phyloP scores from a whole-genome alignment of 2,888 invertebrate genomes.

The Tribolium freemani region DNA sequence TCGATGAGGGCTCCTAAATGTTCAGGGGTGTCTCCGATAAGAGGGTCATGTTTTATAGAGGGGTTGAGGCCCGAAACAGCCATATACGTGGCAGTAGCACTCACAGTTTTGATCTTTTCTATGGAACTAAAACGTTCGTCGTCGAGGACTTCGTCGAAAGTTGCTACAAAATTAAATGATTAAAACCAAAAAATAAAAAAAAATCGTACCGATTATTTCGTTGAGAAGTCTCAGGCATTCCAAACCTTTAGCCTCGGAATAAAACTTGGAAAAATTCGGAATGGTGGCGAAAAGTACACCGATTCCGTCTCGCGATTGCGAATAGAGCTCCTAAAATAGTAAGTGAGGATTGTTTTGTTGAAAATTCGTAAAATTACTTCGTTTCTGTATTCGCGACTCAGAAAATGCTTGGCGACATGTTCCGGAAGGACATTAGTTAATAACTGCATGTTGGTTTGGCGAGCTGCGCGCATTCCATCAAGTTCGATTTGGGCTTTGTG shows the following conservation, averaged over 20 bases:
- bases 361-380: slow-evolving; percentile 69
- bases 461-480: slow-evolving; percentile 92
- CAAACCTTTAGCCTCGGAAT: slow-evolving; percentile 97
- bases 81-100: slow-evolving; percentile 90
- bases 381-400: slow-evolving; percentile 85
- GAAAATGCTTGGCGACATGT: slow-evolving; percentile 95
- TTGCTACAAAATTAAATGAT: slow-evolving; percentile 71
- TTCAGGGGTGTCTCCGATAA: slow-evolving; percentile 70
- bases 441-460: slow-evolving; percentile 89
- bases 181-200: too few species aligned
- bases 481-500: slow-evolving; percentile 95
- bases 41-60: slow-evolving; percentile 69
- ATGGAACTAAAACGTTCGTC: slow-evolving; percentile 88
- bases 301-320: slow-evolving; percentile 86
- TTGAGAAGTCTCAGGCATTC: slow-evolving; percentile 97
- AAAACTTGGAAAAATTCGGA: slow-evolving; percentile 97
- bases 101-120: slow-evolving; percentile 96
- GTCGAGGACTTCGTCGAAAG: slow-evolving; percentile 90
- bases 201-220: slow-evolving; percentile 90
- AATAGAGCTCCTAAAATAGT: slow-evolving; percentile 80
- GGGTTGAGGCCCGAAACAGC: slow-evolving; percentile 94
- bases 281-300: slow-evolving; percentile 98
- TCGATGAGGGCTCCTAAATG: slow-evolving; percentile 93
- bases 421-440: slow-evolving; percentile 95
- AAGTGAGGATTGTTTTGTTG: not conserved